Evolutionary conservation across 2,797 vertebrate species (phyloP).

Genomic region (Psittacula echo): DNA sequence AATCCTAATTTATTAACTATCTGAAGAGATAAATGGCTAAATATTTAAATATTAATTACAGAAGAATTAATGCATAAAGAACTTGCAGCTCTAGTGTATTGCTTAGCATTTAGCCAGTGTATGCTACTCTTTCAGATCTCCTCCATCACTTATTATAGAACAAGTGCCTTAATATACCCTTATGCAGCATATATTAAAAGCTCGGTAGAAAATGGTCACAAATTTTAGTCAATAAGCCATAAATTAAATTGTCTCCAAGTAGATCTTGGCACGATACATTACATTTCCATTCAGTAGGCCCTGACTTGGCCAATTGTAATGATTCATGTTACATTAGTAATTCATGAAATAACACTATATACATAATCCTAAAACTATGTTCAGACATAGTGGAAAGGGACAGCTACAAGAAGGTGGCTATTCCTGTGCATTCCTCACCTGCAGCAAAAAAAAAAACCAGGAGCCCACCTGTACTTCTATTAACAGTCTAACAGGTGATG

Average conservation of each 20-base stretch:
- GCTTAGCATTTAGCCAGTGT: background rate
- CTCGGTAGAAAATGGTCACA: background rate
- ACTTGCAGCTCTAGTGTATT: background rate
- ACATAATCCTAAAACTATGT: background rate
- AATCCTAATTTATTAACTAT: background rate
- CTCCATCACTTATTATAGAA: background rate
- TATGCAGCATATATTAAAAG: conserved; percentile 24
- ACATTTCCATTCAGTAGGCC: conserved; percentile 7
- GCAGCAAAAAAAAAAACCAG: background rate
- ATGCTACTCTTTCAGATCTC: background rate
- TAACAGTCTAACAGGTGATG: background rate
- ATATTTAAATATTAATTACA: background rate
- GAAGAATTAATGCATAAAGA: background rate
- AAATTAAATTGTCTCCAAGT: conserved; percentile 29
- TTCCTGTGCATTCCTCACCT: background rate
- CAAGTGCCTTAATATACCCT: background rate
- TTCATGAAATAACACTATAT: background rate
- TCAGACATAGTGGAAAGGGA: background rate
- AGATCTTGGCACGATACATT: background rate
- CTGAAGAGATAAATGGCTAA: background rate
- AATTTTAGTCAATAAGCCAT: conserved; percentile 16
- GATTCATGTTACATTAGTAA: conserved; percentile 3
- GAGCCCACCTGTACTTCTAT: background rate
- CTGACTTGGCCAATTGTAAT: background rate
- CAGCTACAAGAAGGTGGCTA: background rate